Conservation (phyloP, 2,797 vertebrate genomes). For the Nannoperca australis region DNA sequence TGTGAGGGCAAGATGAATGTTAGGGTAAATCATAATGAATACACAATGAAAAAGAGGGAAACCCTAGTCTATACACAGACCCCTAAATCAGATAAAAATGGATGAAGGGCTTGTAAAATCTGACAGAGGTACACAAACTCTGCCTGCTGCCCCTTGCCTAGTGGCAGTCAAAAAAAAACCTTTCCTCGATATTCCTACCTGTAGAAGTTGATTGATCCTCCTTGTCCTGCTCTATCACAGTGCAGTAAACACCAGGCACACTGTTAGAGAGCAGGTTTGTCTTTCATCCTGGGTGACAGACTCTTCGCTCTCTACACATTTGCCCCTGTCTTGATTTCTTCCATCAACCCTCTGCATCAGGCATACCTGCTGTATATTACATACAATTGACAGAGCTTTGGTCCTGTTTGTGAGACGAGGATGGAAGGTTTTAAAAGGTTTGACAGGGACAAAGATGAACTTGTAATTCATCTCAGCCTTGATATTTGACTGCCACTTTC, state of each 20-base stretch:
- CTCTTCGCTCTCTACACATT: background rate
- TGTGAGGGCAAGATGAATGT: background rate
- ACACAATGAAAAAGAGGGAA: background rate
- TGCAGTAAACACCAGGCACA: background rate
- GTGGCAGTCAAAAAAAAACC: too few relatives aligned
- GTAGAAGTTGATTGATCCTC: too few relatives aligned
- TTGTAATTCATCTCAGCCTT: constrained; percentile 4
- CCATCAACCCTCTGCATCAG: background rate
- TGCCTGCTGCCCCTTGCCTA: background rate
- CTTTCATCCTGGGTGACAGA: background rate
- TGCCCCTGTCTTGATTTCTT: background rate
- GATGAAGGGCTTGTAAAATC: background rate
- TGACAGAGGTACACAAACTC: background rate
- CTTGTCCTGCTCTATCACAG: background rate
- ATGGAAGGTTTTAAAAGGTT: background rate
- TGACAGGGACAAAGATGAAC: background rate
- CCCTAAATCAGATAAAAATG: background rate
- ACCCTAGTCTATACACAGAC: background rate
- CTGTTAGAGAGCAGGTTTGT: background rate
- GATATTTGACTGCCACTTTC: background rate
- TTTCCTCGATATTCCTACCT: too few relatives aligned
- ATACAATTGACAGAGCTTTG: background rate
- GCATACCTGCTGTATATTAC: background rate
- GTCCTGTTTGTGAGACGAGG: background rate
- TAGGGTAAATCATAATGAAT: background rate